Evolutionary conservation across 2,888 invertebrate species (phyloP).

Genomic region (Flabesymbios commensalis): DNA sequence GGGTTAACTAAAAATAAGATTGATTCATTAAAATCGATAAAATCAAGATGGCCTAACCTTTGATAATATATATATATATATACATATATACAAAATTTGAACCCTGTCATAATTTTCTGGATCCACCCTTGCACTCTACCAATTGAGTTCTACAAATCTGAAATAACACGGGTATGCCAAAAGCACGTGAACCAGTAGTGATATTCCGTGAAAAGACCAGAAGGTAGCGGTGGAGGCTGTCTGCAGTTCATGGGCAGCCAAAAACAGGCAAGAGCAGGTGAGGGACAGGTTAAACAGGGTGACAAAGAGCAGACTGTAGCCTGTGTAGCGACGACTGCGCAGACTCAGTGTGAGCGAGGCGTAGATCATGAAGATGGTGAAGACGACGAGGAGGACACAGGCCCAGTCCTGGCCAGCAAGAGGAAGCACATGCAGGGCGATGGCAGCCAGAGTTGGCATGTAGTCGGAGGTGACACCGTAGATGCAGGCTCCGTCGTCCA

Average conservation of each 20-base stretch:
- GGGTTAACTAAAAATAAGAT: too few relatives aligned
- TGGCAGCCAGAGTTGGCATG: slow-evolving; percentile 6
- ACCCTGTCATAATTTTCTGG: not conserved
- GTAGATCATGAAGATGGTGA: slow-evolving; percentile 10
- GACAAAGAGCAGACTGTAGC: slow-evolving; percentile 7
- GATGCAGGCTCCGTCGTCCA: slow-evolving; percentile 8
- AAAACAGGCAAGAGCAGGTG: not conserved
- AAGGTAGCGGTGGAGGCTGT: not conserved
- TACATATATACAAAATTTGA: too few relatives aligned
- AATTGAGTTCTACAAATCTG: slow-evolving; percentile 15
- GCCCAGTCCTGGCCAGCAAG: not conserved
- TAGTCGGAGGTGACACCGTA: slow-evolving; percentile 20
- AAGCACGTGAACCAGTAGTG: not conserved
- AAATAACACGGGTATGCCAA: slow-evolving; percentile 20
- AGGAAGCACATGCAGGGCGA: slow-evolving; percentile 12
- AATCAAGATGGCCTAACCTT: too few relatives aligned
- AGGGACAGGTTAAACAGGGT: slow-evolving; percentile 11
- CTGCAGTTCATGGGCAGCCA: too few relatives aligned
- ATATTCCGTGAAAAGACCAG: not conserved
- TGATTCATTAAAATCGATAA: too few relatives aligned
- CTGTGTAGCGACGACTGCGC: slow-evolving; percentile 9
- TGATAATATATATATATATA: too few relatives aligned
- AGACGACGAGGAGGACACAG: not conserved
- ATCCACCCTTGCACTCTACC: not conserved
- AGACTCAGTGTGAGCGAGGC: slow-evolving; percentile 8